Conservation (phyloP, 2,113 vertebrate species). For the Fulica atra region DNA sequence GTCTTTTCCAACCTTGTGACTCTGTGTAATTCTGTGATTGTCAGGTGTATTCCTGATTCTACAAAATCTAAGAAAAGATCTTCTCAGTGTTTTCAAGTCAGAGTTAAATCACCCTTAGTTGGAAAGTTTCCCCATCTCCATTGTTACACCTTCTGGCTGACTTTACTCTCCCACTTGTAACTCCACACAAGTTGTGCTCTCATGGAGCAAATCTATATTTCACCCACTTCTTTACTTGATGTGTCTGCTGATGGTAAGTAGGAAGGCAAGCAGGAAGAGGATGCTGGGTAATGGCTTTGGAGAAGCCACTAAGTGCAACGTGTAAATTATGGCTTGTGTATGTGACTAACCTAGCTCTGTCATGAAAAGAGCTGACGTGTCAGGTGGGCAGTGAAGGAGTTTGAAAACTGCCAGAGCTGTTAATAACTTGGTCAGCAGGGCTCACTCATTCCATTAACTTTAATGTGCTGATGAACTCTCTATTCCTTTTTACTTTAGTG, state of each 20-base stretch:
- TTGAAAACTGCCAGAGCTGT: neutral
- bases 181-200: neutral
- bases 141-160: neutral
- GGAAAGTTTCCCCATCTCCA: neutral
- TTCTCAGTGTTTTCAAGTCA: neutral
- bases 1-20: too few species aligned
- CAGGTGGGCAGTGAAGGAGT: neutral
- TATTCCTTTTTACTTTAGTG: neutral
- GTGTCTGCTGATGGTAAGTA: neutral
- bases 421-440: conserved; percentile 19
- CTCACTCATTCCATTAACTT: conserved; percentile 31
- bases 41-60: neutral
- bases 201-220: neutral
- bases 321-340: neutral
- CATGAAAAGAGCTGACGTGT: neutral
- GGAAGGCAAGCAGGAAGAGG: neutral
- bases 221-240: neutral
- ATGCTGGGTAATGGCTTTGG: neutral
- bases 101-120: neutral
- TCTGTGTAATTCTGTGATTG: too few species aligned
- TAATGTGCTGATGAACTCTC: conserved; percentile 34
- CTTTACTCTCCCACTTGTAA: neutral
- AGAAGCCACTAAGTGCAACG: neutral
- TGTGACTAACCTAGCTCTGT: neutral
- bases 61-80: neutral